These are phyloP conservation scores for Lycaena phlaeas DNA, from an alignment of 2,888 invertebrate genomes.

Conservation along the genomic window DNA sequence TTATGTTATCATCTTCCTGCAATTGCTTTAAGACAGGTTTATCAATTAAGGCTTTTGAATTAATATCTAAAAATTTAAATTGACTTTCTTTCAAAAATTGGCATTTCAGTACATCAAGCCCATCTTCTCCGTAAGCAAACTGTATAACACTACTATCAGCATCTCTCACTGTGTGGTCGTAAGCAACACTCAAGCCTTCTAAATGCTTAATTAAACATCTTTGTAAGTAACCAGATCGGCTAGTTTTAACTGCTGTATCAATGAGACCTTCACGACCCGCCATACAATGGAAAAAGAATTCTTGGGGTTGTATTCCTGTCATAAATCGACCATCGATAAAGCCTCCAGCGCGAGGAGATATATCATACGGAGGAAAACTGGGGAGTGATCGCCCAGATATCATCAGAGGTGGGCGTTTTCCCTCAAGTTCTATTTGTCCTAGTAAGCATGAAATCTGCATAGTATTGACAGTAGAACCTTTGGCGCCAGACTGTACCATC, in stretches of 20 bases:
- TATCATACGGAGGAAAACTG: slow-evolving; percentile 90
- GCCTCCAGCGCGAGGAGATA: slow-evolving; percentile 93
- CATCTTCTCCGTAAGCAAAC: slow-evolving; percentile 95
- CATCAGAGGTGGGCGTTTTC: slow-evolving; percentile 95
- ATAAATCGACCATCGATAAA: slow-evolving; percentile 97
- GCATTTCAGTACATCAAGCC: slow-evolving; percentile 89
- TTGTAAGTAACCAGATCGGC: slow-evolving; percentile 97
- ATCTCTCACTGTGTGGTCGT: slow-evolving; percentile 97
- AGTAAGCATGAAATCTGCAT: slow-evolving; percentile 98
- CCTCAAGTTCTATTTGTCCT: slow-evolving; percentile 99
- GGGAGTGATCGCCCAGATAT: slow-evolving; percentile 94
- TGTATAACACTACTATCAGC: slow-evolving; percentile 94
- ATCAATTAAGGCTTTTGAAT: slow-evolving; percentile 77
- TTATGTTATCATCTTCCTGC: slow-evolving; percentile 66
- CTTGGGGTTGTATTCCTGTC: slow-evolving; percentile 98
- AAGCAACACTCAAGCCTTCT: slow-evolving; percentile 93
- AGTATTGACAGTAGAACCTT: slow-evolving; percentile 97
- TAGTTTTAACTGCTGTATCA: slow-evolving; percentile 99
- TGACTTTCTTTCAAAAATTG: slow-evolving; percentile 86
- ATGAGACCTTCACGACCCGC: slow-evolving; percentile 99
- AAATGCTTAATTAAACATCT: slow-evolving; percentile 97
- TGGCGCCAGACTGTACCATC: slow-evolving; percentile 99
- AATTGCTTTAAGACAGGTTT: slow-evolving; percentile 71
- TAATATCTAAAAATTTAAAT: slow-evolving; percentile 86
- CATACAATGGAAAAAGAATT: slow-evolving; percentile 99